phyloP scores from a whole-genome alignment of 2,113 vertebrate species.

The Promerops cafer region DNA sequence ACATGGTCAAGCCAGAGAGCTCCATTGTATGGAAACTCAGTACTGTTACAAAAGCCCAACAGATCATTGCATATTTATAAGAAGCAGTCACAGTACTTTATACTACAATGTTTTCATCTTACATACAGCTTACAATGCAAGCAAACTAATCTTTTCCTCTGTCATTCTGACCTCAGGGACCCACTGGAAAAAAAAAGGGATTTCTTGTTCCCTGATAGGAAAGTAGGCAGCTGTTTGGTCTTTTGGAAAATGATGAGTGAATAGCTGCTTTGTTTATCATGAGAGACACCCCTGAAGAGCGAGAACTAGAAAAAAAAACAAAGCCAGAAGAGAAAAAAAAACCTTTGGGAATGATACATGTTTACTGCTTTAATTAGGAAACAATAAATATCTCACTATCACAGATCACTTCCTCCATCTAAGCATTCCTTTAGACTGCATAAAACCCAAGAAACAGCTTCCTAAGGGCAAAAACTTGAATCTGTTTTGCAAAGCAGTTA shows the following conservation, averaged over 20 bases:
- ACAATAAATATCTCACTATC: neutral
- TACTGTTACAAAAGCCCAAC: neutral
- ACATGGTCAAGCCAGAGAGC: neutral
- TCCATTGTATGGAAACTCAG: neutral
- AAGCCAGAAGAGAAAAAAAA: neutral
- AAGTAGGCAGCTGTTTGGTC: neutral
- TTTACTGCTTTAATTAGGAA: neutral
- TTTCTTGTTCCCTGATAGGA: slow-evolving; percentile 9
- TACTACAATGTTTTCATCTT: neutral
- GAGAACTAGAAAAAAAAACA: neutral
- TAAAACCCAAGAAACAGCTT: neutral
- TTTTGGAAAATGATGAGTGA: neutral
- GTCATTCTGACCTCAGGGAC: neutral
- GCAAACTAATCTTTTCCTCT: neutral
- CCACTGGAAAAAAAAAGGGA: neutral
- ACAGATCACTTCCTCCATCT: neutral
- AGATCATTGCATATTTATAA: neutral
- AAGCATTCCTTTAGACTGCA: neutral
- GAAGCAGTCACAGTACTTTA: neutral
- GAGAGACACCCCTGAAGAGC: neutral
- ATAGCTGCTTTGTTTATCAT: slow-evolving; percentile 21
- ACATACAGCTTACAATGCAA: neutral
- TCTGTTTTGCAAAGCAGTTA: neutral
- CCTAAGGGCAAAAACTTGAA: neutral
- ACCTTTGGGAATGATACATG: neutral